A percentile compares a stretch with the other conserved stretches of the same genome.
phyloP scores from a whole-genome alignment of 2,888 invertebrate genomes.

The Heterodera filipjevi region DNA sequence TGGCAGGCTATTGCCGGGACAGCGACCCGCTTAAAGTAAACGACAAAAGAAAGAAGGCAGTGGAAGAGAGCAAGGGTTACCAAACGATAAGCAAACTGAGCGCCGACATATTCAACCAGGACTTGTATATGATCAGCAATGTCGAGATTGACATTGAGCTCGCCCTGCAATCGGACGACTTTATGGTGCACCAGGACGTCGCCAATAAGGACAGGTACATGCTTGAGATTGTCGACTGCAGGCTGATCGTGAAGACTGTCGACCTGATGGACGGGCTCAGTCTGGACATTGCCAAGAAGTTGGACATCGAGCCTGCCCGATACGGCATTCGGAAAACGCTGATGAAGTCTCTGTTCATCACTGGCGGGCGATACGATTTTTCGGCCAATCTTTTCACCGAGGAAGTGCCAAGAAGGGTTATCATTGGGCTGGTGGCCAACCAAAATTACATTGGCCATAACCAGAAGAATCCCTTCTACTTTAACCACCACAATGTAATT shows the following conservation, averaged over 20 bases:
- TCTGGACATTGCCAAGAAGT: not conserved
- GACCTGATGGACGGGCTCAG: constrained; percentile 12
- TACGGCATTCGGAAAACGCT: not conserved
- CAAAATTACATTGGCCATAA: not conserved
- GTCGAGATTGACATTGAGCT: constrained; percentile 7
- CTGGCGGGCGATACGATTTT: not conserved
- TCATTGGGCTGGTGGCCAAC: constrained; percentile 6
- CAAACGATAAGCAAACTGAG: constrained; percentile 11
- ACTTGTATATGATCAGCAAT: constrained; percentile 11
- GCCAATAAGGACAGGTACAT: not conserved
- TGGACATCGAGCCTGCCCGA: constrained; percentile 9
- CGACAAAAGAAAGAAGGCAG: not conserved
- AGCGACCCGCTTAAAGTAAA: not conserved
- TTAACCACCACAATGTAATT: constrained; percentile 1
- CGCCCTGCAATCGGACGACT: not conserved
- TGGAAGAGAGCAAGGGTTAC: not conserved
- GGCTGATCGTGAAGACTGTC: constrained; percentile 6
- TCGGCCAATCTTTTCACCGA: constrained; percentile 10
- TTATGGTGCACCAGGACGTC: not conserved
- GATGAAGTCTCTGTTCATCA: not conserved
- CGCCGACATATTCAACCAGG: constrained; percentile 8
- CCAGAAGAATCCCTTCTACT: not conserved
- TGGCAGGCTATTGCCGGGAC: not conserved
- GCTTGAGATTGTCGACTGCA: constrained; percentile 1
- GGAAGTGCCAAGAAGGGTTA: constrained; percentile 10